A percentile compares a stretch with the other conserved stretches of the same genome.
phyloP scores from a whole-genome alignment of 64 coral and sea anemone genomes.

The Stichodactyla helianthus region DNA sequence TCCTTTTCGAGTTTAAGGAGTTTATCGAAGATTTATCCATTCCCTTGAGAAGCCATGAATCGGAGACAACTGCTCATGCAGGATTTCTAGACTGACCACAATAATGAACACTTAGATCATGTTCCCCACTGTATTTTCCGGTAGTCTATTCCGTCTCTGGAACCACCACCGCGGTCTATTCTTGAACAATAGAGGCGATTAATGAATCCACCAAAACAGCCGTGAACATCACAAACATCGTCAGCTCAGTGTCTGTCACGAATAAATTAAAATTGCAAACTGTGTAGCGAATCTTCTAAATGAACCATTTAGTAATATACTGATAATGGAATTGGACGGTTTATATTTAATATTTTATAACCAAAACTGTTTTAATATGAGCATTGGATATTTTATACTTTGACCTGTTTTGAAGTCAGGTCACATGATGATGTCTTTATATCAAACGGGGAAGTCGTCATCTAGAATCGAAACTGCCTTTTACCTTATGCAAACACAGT shows the following conservation, averaged over 20 bases:
- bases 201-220: not conserved
- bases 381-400: not conserved
- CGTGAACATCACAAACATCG: not conserved
- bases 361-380: not conserved
- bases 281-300: not conserved
- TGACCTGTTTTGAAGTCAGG: not conserved
- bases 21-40: constrained; percentile 38
- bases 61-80: not conserved
- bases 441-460: not conserved
- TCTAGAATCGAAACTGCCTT: not conserved
- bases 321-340: not conserved
- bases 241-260: not conserved
- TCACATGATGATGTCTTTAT: not conserved
- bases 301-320: not conserved
- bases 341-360: not conserved
- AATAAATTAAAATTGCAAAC: not conserved
- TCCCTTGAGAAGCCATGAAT: constrained; percentile 22
- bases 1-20: constrained; percentile 77
- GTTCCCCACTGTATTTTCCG: not conserved
- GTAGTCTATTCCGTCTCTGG: not conserved
- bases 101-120: not conserved
- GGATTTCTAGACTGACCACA: not conserved
- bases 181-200: not conserved
- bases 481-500: not conserved
- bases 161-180: not conserved